Conservation (phyloP, 2,797 vertebrate species). For the Hafferia zeledoni region DNA sequence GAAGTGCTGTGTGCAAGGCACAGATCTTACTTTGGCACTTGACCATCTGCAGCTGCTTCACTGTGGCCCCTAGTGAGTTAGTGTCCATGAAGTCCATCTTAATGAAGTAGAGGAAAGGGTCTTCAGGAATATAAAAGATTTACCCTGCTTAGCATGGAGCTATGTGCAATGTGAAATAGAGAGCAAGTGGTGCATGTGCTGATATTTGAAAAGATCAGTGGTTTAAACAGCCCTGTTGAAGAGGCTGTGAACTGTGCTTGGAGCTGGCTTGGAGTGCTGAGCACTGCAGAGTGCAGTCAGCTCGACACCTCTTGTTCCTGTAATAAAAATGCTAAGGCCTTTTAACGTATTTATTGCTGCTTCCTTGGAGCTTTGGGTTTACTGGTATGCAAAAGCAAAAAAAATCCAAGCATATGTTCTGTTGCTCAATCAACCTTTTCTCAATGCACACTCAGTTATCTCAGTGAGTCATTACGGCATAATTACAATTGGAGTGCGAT, state of each 20-base stretch:
- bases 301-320: neutral
- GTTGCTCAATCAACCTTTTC: constrained; percentile 54
- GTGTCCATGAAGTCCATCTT: constrained; percentile 58
- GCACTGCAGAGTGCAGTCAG: neutral
- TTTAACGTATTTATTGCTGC: constrained; percentile 1
- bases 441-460: constrained; percentile 31
- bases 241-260: neutral
- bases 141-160: constrained; percentile 4
- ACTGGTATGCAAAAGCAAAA: neutral
- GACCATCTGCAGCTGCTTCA: constrained; percentile 58
- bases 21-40: constrained; percentile 37
- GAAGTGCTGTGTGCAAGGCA: neutral
- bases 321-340: neutral
- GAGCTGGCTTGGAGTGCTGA: neutral
- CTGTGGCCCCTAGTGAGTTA: constrained; percentile 37
- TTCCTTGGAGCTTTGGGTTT: constrained; percentile 38
- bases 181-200: neutral
- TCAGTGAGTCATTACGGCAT: constrained; percentile 58
- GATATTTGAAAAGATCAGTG: neutral
- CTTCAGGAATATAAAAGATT: constrained; percentile 60
- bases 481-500: constrained; percentile 61
- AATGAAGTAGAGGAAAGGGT: constrained; percentile 50
- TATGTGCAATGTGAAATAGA: constrained; percentile 16
- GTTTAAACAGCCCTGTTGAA: neutral
- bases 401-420: neutral